Conservation (phyloP, 1,140 invertebrate genomes). For the Octopus sinensis region DNA sequence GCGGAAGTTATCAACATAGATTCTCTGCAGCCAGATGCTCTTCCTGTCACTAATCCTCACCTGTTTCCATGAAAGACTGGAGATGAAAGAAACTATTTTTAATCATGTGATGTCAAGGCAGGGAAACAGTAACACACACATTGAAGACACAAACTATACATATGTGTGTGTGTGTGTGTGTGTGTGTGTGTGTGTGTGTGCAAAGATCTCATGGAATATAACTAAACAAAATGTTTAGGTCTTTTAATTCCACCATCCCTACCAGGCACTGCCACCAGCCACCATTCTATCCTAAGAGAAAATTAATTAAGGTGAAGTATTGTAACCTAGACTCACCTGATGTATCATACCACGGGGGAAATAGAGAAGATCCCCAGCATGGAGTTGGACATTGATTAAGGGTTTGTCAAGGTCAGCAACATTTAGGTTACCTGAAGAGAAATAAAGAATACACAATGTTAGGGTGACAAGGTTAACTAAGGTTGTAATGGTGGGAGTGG, state of each 20-base stretch:
- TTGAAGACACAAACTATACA: not conserved
- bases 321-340: conserved; percentile 56
- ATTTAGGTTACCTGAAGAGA: conserved; percentile 58
- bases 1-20: not conserved
- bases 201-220: not conserved
- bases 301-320: not conserved
- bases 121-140: not conserved
- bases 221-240: not conserved
- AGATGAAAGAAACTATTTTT: too few species aligned
- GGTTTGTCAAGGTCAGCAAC: conserved; percentile 74
- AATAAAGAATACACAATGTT: not conserved
- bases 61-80: too few species aligned
- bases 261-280: too few species aligned
- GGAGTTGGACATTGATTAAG: conserved; percentile 75
- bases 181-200: conserved; percentile 12
- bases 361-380: conserved; percentile 88
- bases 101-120: too few species aligned
- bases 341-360: conserved; percentile 88
- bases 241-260: too few species aligned
- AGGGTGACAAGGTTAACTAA: too few species aligned
- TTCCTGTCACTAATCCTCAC: too few species aligned
- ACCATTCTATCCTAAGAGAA: not conserved
- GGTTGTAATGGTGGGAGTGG: too few species aligned
- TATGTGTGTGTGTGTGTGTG: conserved; percentile 14
- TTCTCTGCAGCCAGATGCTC: too few species aligned